Evolutionary conservation across 2,113 vertebrate species (phyloP).

Genomic region (Natator depressus): DNA sequence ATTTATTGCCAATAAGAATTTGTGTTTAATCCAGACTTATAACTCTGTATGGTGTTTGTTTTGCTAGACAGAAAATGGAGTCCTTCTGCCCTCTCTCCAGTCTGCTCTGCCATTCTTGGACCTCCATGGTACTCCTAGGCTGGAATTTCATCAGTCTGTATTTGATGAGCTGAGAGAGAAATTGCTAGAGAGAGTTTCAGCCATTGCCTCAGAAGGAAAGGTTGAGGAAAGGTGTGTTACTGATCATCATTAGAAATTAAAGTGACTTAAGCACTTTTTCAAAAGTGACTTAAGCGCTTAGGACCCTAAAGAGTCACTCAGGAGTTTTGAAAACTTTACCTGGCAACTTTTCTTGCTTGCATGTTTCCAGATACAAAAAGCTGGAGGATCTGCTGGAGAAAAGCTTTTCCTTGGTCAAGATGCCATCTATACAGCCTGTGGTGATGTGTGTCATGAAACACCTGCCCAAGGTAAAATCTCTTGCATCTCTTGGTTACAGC

Average conservation of each 20-base stretch:
- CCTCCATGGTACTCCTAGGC: constrained; percentile 93
- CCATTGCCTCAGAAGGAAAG: constrained; percentile 91
- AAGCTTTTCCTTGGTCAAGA: constrained; percentile 96
- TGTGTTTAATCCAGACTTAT: rapidly evolving
- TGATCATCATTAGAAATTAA: neutral
- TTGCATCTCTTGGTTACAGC: neutral
- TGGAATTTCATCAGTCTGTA: constrained; percentile 98
- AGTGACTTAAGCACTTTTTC: neutral
- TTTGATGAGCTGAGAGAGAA: constrained; percentile 97
- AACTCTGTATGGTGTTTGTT: neutral
- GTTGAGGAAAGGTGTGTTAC: constrained; percentile 87
- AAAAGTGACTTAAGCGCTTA: neutral
- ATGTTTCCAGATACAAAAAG: constrained; percentile 85
- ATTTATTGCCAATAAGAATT: too few relatives aligned
- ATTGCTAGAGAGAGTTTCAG: constrained; percentile 92
- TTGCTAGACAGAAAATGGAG: constrained; percentile 93
- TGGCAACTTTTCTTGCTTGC: neutral
- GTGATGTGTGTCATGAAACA: constrained; percentile 99
- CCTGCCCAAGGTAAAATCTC: constrained; percentile 86
- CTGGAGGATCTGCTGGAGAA: constrained; percentile 97
- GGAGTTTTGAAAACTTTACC: neutral
- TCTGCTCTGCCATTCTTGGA: constrained; percentile 96
- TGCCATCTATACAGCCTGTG: constrained; percentile 96
- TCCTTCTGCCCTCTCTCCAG: constrained; percentile 95
- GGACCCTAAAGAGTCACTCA: neutral